A percentile compares a stretch with the other conserved stretches of the same genome.
Evolutionary conservation across 1,140 invertebrate genomes (phyloP).

Genomic region (Aethina tumida): DNA sequence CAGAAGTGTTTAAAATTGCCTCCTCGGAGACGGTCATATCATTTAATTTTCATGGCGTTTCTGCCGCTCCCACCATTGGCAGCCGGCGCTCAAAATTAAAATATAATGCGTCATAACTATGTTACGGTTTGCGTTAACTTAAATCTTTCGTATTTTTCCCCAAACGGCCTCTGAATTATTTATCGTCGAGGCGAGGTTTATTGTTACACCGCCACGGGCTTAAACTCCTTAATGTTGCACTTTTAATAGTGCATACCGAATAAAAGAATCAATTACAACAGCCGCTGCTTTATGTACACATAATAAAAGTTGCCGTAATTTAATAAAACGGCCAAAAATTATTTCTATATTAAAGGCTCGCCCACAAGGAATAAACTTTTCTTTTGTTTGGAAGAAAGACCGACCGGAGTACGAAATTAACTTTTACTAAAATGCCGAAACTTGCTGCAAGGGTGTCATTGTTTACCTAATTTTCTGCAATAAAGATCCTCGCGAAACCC

Average conservation of each 20-base stretch:
- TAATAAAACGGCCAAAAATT: too few species aligned
- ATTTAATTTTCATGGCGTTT: conserved; percentile 36
- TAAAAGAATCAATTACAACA: not conserved
- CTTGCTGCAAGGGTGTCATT: too few species aligned
- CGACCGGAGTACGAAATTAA: too few species aligned
- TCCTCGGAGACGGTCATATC: conserved; percentile 30
- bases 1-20: conserved; percentile 37
- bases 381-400: too few species aligned
- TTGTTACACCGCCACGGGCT: too few species aligned
- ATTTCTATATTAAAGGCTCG: too few species aligned
- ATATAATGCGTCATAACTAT: conserved; percentile 30
- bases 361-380: too few species aligned
- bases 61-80: too few species aligned
- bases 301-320: not conserved
- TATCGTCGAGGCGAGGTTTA: conserved; percentile 14
- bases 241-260: not conserved
- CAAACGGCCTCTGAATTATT: conserved; percentile 16
- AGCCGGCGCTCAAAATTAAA: conserved; percentile 23
- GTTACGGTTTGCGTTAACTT: conserved; percentile 20
- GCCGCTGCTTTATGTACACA: not conserved
- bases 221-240: conserved; percentile 7
- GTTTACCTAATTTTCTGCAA: too few species aligned
- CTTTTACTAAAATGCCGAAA: too few species aligned
- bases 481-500: too few species aligned
- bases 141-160: conserved; percentile 17